These are phyloP conservation scores for Anagyrus pseudococci DNA, from an alignment of 2,888 invertebrate species.

Conservation along the genomic window DNA sequence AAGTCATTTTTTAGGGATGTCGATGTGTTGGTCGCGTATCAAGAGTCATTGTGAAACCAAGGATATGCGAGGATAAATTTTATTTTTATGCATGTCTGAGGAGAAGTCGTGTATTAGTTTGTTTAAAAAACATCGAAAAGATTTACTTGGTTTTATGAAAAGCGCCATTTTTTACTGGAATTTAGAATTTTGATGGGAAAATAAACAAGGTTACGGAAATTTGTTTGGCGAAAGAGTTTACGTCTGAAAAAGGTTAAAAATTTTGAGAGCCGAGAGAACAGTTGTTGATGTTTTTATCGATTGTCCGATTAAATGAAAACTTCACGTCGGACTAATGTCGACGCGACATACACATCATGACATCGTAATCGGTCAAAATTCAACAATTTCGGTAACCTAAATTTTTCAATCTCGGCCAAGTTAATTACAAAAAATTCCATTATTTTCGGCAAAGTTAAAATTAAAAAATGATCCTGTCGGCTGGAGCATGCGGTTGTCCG, in stretches of 20 bases:
- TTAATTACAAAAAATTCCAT: conserved; percentile 7
- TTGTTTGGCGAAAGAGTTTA: too few relatives aligned
- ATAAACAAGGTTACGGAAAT: too few relatives aligned
- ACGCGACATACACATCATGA: too few relatives aligned
- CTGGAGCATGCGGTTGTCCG: conserved; percentile 47
- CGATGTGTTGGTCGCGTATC: neutral
- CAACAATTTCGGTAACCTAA: neutral
- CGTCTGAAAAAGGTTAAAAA: too few relatives aligned
- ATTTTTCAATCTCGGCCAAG: conserved; percentile 22
- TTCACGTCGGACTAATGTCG: too few relatives aligned
- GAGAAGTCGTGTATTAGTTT: neutral
- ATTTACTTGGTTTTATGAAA: conserved; percentile 5
- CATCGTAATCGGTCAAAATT: too few relatives aligned
- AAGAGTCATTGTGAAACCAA: too few relatives aligned
- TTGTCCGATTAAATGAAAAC: too few relatives aligned
- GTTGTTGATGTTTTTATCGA: too few relatives aligned
- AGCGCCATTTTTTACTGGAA: conserved; percentile 13
- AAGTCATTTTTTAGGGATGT: neutral
- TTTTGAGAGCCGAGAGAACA: too few relatives aligned
- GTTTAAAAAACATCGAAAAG: neutral
- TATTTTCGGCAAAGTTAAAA: conserved; percentile 9
- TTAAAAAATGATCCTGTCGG: conserved; percentile 46
- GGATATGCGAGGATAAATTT: too few relatives aligned
- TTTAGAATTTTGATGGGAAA: too few relatives aligned
- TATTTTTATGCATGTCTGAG: neutral